Evolutionary conservation across 1,140 invertebrate genomes (phyloP).

Genomic region (Lepidotrigona ventralis): DNA sequence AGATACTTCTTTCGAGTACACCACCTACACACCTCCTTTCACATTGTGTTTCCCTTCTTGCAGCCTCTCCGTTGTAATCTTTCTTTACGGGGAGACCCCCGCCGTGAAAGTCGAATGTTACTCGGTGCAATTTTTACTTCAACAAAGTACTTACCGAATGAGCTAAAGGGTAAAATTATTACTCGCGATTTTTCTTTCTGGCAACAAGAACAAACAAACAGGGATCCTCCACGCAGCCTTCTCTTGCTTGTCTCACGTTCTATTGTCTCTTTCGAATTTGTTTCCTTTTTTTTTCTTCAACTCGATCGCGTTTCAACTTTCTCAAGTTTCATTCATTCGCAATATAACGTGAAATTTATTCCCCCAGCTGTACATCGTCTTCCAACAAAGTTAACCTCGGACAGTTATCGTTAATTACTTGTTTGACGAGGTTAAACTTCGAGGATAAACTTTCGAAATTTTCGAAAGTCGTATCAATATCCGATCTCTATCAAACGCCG

Average conservation of each 20-base stretch:
- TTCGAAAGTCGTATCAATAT: neutral
- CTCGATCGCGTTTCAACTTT: too few species aligned
- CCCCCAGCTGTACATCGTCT: too few species aligned
- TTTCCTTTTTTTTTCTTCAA: too few species aligned
- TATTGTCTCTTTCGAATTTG: too few species aligned
- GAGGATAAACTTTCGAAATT: too few species aligned
- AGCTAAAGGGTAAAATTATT: neutral
- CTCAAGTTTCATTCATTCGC: too few species aligned
- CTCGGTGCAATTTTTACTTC: slow-evolving; percentile 2
- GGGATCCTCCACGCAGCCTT: neutral
- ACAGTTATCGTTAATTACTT: too few species aligned
- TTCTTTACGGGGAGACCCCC: neutral
- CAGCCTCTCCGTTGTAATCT: slow-evolving; percentile 5
- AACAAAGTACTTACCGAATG: neutral
- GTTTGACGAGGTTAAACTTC: neutral
- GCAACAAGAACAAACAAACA: neutral
- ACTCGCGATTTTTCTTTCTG: neutral
- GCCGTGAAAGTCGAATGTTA: slow-evolving; percentile 14
- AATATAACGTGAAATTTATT: too few species aligned
- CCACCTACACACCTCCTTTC: slow-evolving; percentile 37
- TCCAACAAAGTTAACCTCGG: too few species aligned
- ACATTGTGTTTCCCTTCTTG: slow-evolving; percentile 25
- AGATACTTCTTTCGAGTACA: slow-evolving; percentile 43
- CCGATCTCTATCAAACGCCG: neutral
- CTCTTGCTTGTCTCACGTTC: too few species aligned